These are phyloP conservation scores for Polydrusus cervinus DNA, from an alignment of 2,888 invertebrate species.

Conservation along the genomic window DNA sequence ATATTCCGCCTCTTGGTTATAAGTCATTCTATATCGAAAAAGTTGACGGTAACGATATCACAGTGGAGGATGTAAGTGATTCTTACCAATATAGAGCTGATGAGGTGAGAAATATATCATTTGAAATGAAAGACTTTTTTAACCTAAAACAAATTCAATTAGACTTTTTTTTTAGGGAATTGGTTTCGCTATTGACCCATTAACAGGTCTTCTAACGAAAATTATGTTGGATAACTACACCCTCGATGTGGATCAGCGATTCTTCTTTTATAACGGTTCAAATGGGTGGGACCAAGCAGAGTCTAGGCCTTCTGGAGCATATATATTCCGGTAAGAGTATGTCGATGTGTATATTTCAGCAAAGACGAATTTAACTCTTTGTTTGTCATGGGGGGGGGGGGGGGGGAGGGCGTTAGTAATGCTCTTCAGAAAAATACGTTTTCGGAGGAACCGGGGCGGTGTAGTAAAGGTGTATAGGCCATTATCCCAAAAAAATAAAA, in stretches of 20 bases:
- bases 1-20: constrained; percentile 80
- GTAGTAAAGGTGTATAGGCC: no score
- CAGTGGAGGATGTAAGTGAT: constrained; percentile 21
- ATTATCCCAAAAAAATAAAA: no score
- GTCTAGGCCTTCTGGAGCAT: constrained; percentile 92
- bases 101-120: background rate
- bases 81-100: constrained; percentile 11
- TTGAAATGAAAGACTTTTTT: no score
- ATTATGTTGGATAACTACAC: constrained; percentile 29
- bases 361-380: no score
- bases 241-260: constrained; percentile 63
- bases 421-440: no score
- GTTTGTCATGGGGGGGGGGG: no score
- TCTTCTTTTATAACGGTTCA: constrained; percentile 83
- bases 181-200: constrained; percentile 34
- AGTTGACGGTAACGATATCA: background rate
- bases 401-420: no score
- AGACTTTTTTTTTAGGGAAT: constrained; percentile 18
- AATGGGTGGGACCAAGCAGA: constrained; percentile 78
- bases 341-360: no score
- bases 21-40: constrained; percentile 75
- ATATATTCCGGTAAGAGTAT: constrained; percentile 82
- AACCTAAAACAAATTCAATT: no score
- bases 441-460: no score
- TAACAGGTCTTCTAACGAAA: constrained; percentile 36